Base-by-base conservation (phyloP, 2,113 vertebrate species). In the Alaudala cheleensis region DNA sequence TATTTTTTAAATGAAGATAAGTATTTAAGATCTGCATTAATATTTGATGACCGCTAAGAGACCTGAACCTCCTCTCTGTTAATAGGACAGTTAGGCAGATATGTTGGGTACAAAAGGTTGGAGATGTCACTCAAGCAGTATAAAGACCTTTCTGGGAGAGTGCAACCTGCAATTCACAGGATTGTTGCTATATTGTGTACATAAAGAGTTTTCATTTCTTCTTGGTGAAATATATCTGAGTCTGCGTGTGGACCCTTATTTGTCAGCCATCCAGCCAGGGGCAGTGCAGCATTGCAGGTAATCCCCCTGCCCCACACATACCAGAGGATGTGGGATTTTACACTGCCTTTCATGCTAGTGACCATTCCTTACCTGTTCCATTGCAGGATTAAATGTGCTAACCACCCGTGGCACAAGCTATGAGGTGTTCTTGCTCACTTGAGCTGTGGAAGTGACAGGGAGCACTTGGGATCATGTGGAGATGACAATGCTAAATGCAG, bases 351-450 rank as follows among this genome's bases (percentile, higher is more conserved):
- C 17, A 14, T 82, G 26, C 15, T 22, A 4, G 5, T 81, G 65
- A 29, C 39, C 39, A 3, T 72, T 67, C 44, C 33, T 82, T 40
- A 2, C 11, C 33, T 64, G 7, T 69, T 60, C 53, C 33, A 18
- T 21, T 84, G 45, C 54, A 65, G 69, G 29, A 81, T 39, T 56
- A 40, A 45, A n/a, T 40, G 49, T 31, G 44, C 50, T 81, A 54
- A 39, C 45, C 12, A 12, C 16, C 40, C 40, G 16, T 40, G 56
- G 18, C 47, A 33, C 64, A 73, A 76, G 5, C 19, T 18, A 1
- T 31, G 34, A 34, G 50, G 8, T 77, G 24, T 4, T 56, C 9
- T 33, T 0, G 0, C 65, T 37, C 10, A 0, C 19, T 37, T 88
- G 28, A 45, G 22, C 42, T 74, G 6, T 57, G 65, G 20, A 79